Evolutionary conservation across 1,140 invertebrate species (phyloP).

Genomic region (Conus betulinus): DNA sequence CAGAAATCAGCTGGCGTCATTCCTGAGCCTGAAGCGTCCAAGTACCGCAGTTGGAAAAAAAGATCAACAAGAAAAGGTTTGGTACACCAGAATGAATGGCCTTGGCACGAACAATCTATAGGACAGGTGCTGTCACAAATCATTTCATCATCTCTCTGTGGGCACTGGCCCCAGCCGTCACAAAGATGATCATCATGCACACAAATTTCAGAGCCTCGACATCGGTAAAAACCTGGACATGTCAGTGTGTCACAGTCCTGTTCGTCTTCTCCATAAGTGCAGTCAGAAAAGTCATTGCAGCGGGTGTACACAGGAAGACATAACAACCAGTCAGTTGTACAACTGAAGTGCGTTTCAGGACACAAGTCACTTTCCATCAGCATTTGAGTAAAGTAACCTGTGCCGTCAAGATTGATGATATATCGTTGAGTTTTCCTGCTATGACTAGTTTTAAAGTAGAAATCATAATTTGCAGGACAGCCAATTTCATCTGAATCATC

Average conservation of each 20-base stretch:
- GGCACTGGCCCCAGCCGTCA: constrained; percentile 24
- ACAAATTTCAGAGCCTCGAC: constrained; percentile 16
- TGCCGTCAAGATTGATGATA: background rate
- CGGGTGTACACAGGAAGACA: too few species aligned
- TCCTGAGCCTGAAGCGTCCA: background rate
- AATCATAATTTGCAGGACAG: background rate
- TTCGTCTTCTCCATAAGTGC: too few species aligned
- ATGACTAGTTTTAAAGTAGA: too few species aligned
- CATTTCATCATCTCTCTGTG: constrained; percentile 35
- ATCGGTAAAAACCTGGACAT: constrained; percentile 32
- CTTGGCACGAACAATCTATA: constrained; percentile 48
- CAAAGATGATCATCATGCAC: constrained; percentile 9
- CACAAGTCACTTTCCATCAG: background rate
- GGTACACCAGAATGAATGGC: background rate
- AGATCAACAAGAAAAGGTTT: background rate
- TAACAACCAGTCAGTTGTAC: background rate
- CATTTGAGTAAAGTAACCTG: background rate
- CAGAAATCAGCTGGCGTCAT: background rate
- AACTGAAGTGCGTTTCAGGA: background rate
- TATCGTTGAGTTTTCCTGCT: background rate
- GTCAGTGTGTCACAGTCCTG: background rate
- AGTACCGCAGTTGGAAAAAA: background rate
- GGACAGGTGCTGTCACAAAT: constrained; percentile 19
- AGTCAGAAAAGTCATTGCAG: too few species aligned
- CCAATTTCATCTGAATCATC: too few species aligned